Conservation (phyloP, 2,113 vertebrate genomes). For the Tetrao urogallus region DNA sequence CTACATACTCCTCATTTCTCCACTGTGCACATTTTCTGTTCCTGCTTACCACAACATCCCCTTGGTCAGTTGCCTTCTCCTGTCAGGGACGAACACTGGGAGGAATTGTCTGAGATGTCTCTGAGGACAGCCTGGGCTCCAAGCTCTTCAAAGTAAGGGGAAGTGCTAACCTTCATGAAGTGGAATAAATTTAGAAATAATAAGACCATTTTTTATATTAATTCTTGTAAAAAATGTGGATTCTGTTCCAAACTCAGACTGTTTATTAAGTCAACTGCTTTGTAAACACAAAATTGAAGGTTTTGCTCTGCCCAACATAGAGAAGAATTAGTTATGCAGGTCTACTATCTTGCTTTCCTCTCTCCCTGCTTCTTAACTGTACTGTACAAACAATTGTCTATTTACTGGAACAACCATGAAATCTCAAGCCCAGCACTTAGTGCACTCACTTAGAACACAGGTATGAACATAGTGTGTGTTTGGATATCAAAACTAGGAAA, state of each 20-base stretch:
- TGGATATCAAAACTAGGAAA: neutral
- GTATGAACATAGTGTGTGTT: fast-evolving
- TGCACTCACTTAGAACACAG: neutral
- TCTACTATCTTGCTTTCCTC: neutral
- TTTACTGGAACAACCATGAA: neutral
- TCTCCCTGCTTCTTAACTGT: neutral
- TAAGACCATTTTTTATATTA: neutral
- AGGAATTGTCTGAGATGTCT: neutral
- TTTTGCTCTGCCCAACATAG: neutral
- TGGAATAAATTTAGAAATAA: neutral
- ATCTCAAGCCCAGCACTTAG: neutral
- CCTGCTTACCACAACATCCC: neutral
- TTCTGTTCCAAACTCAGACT: neutral
- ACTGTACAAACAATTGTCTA: neutral
- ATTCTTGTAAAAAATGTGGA: neutral
- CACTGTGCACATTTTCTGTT: neutral
- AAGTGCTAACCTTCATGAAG: neutral
- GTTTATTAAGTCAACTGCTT: neutral
- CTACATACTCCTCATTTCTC: neutral
- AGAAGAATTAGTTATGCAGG: neutral
- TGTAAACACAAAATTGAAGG: neutral
- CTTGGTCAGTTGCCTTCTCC: neutral
- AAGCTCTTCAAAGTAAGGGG: neutral
- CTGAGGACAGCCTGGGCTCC: neutral
- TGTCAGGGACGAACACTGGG: neutral